Evolutionary conservation across 2,888 invertebrate species (phyloP).

Genomic region (Callyntrura guangdongensis): DNA sequence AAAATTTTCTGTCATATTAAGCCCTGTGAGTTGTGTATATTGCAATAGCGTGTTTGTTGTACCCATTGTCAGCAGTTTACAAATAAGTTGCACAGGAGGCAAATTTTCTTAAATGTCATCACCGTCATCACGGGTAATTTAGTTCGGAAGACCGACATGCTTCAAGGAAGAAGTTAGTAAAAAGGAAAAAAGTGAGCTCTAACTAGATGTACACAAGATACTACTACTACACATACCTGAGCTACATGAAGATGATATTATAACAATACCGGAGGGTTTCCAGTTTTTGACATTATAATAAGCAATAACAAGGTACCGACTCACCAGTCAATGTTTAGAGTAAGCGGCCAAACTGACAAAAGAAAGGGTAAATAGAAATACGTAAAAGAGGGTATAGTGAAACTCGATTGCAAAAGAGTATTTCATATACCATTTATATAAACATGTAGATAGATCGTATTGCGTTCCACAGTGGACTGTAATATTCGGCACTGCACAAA

Average conservation of each 20-base stretch:
- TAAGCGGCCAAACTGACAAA: slow-evolving; percentile 8
- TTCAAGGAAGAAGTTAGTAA: slow-evolving; percentile 57
- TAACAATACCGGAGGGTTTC: slow-evolving; percentile 35
- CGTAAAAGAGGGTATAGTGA: neutral
- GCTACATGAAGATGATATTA: neutral
- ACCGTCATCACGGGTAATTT: slow-evolving; percentile 84
- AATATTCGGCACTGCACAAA: neutral
- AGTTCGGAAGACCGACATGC: slow-evolving; percentile 78
- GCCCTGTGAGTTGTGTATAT: neutral
- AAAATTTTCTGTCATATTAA: neutral
- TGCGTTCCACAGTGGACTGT: neutral
- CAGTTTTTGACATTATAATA: slow-evolving; percentile 63
- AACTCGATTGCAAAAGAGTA: neutral
- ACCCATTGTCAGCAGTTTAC: neutral
- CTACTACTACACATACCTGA: neutral
- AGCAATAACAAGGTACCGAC: slow-evolving; percentile 25
- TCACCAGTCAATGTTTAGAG: slow-evolving; percentile 69
- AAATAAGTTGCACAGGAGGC: neutral
- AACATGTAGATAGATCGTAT: neutral
- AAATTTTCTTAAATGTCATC: slow-evolving; percentile 84
- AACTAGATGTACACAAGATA: slow-evolving; percentile 12
- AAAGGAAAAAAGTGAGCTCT: slow-evolving; percentile 26
- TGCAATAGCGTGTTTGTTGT: slow-evolving; percentile 13
- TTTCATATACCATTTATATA: neutral
- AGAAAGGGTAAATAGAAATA: neutral